Evolutionary conservation across 1,140 invertebrate genomes (phyloP).

Genomic region (Eubasilissa regina): DNA sequence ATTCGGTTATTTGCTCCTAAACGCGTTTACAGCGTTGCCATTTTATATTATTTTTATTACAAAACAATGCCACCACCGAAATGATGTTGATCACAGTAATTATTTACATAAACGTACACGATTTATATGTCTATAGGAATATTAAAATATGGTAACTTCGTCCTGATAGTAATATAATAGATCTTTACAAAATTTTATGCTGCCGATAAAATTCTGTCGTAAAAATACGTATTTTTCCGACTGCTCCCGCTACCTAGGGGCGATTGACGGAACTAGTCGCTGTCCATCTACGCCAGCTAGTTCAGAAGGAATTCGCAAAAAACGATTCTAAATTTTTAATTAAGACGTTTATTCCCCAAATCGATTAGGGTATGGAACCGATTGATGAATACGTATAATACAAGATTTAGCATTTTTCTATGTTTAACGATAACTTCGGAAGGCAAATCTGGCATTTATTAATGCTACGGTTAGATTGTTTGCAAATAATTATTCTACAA

Average conservation of each 20-base stretch:
- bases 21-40: constrained; percentile 6
- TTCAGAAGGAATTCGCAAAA: constrained; percentile 4
- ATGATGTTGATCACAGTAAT: no score
- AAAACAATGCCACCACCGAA: no score
- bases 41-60: constrained; percentile 15
- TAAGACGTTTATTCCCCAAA: background rate
- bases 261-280: constrained; percentile 2
- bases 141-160: no score
- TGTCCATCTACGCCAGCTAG: background rate
- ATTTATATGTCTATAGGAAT: no score
- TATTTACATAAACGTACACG: no score
- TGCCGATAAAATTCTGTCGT: no score
- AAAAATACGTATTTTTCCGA: background rate
- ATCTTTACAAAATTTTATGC: no score
- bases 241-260: background rate
- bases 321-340: background rate
- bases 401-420: background rate
- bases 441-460: background rate
- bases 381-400: background rate
- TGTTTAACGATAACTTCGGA: background rate
- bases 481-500: background rate
- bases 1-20: background rate
- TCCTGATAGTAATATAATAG: no score
- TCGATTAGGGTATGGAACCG: constrained; percentile 10
- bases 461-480: constrained; percentile 13